phyloP scores from a whole-genome alignment of 2,888 invertebrate species.

The Eutolmus rufibarbis region DNA sequence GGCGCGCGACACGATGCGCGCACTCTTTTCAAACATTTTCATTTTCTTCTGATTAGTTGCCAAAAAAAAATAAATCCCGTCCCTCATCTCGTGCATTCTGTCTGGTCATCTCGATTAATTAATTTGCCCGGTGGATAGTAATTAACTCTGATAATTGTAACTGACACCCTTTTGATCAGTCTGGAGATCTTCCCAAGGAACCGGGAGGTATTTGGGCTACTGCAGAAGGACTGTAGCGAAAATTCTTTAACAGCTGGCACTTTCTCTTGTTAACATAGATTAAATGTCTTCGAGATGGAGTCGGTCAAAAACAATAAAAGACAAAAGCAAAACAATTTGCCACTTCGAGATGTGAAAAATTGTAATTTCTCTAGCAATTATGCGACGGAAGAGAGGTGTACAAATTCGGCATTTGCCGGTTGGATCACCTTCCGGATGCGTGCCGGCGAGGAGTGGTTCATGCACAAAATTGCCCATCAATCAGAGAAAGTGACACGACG shows the following conservation, averaged over 20 bases:
- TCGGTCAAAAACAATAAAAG: background rate
- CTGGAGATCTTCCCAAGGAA: background rate
- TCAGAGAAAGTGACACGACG: conserved; percentile 11
- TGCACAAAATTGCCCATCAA: background rate
- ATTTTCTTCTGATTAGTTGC: background rate
- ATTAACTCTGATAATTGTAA: background rate
- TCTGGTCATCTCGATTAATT: background rate
- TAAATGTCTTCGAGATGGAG: background rate
- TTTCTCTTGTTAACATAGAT: background rate
- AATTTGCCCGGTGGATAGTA: background rate
- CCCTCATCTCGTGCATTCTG: background rate
- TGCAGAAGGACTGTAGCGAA: background rate
- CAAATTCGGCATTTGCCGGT: background rate
- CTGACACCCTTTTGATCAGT: background rate
- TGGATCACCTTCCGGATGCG: background rate
- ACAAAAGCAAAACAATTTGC: background rate
- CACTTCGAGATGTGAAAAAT: background rate
- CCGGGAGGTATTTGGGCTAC: background rate
- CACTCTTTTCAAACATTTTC: background rate
- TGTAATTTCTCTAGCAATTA: background rate
- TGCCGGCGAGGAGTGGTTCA: background rate
- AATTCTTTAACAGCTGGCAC: background rate
- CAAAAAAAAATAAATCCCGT: background rate
- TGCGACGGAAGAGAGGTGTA: background rate
- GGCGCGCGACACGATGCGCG: background rate